Conservation (phyloP, 2,113 vertebrate genomes). For the Centrocercus urophasianus region DNA sequence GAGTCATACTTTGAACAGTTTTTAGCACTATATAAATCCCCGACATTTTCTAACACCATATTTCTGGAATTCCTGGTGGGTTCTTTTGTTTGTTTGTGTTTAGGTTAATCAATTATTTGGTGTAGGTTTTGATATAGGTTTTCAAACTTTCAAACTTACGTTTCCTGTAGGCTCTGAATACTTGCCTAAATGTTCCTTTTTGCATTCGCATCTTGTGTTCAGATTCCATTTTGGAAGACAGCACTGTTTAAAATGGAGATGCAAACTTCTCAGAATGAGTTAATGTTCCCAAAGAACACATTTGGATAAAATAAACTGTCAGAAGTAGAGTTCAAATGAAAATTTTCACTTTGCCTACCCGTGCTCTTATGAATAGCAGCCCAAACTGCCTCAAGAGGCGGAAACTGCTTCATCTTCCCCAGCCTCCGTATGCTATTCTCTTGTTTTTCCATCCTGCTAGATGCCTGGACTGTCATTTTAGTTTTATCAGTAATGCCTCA, state of each 20-base stretch:
- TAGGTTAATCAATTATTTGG: background rate
- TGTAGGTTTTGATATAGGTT: background rate
- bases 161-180: background rate
- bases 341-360: background rate
- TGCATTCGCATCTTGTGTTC: background rate
- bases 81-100: background rate
- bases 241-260: background rate
- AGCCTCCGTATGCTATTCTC: no score
- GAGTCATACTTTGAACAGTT: background rate
- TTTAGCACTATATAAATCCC: background rate
- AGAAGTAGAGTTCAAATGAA: background rate
- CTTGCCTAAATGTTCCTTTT: background rate
- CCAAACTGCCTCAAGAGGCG: background rate
- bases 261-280: background rate
- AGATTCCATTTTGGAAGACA: background rate
- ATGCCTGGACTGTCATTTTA: background rate
- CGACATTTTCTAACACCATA: background rate
- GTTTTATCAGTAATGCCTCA: no score
- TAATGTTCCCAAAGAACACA: background rate
- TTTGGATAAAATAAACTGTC: background rate
- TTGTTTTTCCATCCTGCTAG: background rate
- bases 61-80: background rate
- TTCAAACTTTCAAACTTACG: background rate
- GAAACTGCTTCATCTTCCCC: background rate
- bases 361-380: background rate